phyloP scores from a whole-genome alignment of 2,113 vertebrate genomes.

The Thryonomys swinderianus region DNA sequence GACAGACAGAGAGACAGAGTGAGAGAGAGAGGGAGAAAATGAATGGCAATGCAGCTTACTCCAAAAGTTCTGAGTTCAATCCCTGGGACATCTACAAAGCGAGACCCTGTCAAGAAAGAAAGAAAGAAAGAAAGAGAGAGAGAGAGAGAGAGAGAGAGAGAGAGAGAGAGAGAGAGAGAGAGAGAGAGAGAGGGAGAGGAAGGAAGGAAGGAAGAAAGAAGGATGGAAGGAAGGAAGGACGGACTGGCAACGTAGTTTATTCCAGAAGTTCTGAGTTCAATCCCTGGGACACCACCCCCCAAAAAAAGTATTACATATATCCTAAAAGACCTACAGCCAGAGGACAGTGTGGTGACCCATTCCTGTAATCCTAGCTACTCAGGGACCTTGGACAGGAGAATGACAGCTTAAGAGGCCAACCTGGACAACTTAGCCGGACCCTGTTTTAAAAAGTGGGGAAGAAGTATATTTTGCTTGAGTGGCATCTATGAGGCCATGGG shows the following conservation, averaged over 20 bases:
- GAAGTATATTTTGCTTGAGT: neutral
- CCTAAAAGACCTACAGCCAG: neutral
- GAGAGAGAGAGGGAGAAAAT: no score
- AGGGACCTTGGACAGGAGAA: neutral
- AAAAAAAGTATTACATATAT: neutral
- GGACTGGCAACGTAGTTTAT: neutral
- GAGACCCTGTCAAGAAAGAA: neutral
- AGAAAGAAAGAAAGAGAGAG: neutral
- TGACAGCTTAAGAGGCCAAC: neutral
- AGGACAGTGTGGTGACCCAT: neutral
- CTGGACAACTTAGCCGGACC: neutral
- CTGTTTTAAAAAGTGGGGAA: neutral
- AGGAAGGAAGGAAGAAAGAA: no score
- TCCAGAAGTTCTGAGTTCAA: neutral
- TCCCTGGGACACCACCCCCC: neutral
- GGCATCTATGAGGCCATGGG: neutral
- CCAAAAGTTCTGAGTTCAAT: no score
- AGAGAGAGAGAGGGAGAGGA: no score
- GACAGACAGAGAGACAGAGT: no score
- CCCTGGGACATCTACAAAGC: no score
- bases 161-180: no score
- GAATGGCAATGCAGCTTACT: no score
- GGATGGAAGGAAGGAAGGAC: no score
- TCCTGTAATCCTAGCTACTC: neutral
- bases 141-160: no score